Evolutionary conservation across 2,797 vertebrate species (phyloP).

Genomic region (Pipistrellus pipistrellus): DNA sequence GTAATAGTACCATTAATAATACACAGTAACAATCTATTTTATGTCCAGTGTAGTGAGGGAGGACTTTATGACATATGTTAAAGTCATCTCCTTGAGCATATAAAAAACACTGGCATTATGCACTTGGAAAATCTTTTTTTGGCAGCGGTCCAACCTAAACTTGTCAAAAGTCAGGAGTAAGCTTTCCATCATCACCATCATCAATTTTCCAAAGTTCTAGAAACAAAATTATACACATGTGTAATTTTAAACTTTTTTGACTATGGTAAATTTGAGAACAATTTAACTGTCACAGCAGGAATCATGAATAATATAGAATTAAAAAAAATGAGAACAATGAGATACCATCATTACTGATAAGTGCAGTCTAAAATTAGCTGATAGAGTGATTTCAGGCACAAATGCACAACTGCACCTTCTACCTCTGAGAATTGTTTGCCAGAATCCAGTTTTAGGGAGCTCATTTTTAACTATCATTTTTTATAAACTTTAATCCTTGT

Average conservation of each 20-base stretch:
- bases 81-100: slow-evolving; percentile 21
- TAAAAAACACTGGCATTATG: slow-evolving; percentile 19
- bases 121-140: slow-evolving; percentile 63
- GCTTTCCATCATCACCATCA: slow-evolving; percentile 59
- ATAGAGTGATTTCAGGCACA: slow-evolving; percentile 68
- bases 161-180: slow-evolving; percentile 61
- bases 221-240: slow-evolving; percentile 58
- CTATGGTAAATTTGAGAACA: slow-evolving; percentile 71
- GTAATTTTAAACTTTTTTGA: slow-evolving; percentile 57
- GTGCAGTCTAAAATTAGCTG: slow-evolving; percentile 66
- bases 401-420: slow-evolving; percentile 25
- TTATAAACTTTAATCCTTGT: slow-evolving; percentile 31
- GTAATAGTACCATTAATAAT: not conserved
- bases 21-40: not conserved
- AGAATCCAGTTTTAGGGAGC: slow-evolving; percentile 45
- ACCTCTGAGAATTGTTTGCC: slow-evolving; percentile 43
- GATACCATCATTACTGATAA: slow-evolving; percentile 60
- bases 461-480: slow-evolving; percentile 8
- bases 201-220: slow-evolving; percentile 63
- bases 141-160: slow-evolving; percentile 26
- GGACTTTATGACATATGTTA: slow-evolving; percentile 19
- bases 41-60: not conserved
- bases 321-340: slow-evolving; percentile 61
- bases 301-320: slow-evolving; percentile 61
- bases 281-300: slow-evolving; percentile 56